Base-by-base conservation (phyloP, 2,888 invertebrate genomes). In the Deladenus siricidicola region DNA sequence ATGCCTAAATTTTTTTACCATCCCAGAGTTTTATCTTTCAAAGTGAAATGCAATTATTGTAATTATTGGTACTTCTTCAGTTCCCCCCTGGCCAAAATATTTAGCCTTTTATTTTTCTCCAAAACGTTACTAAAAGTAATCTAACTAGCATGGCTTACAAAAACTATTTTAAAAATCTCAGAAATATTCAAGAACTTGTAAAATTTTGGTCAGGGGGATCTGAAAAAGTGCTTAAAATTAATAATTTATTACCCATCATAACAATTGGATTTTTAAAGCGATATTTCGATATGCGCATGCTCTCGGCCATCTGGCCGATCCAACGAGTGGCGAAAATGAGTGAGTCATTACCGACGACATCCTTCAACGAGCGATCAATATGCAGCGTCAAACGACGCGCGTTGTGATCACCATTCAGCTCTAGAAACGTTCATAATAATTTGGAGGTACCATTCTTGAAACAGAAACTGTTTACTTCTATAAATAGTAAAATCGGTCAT, bases 231-330 rank as follows among this genome's bases (percentile, higher is more conserved):
- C n/a, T n/a, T n/a, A n/a, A n/a, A n/a, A n/a, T 28, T 24, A 21
- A 1, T 4, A 10, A 21, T 4, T 14, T 6, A 23, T 4, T 21
- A 70, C 71, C 72, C 28, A 64, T 60, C 26, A 63, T 60, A 6
- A 73, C 58, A 24, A 56, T 61, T 23, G 70, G 56, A 49, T 67
- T 71, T 58, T 74, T 74, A 43, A 73, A 63, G n/a, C 73, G 57
- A 56, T 68, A 72, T 23, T 58, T 55, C 2, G 70, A 70, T 24
- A 73, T 69, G 44, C 65, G 58, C 45, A 74, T 62, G 17, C 67
- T 62, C 3, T 57, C 43, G 19, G 70, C 63, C 24, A 73, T 62
- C 1, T 54, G 56, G 30, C 53, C 42, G 1, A 63, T 55, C 73
- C 73, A 73, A 23, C 30, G 26, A 4, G 64, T 24, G 17, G 71